Evolutionary conservation across 2,888 invertebrate species (phyloP).

Genomic region (Rhagophthalmus giganteus): DNA sequence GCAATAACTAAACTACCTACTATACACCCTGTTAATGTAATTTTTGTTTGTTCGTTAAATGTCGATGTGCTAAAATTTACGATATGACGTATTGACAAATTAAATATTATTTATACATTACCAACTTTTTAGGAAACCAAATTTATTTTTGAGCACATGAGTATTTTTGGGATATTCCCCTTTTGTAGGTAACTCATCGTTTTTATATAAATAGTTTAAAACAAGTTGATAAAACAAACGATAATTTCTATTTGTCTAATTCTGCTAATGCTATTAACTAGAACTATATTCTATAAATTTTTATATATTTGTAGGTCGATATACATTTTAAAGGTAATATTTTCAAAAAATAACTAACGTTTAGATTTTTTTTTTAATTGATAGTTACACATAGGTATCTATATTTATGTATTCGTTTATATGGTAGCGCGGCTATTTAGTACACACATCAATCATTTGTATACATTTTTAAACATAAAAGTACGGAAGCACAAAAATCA

Average conservation of each 20-base stretch:
- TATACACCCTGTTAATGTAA: conserved; percentile 13
- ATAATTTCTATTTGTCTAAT: conserved; percentile 9
- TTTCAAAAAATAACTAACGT: conserved; percentile 27
- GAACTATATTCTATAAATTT: conserved; percentile 9
- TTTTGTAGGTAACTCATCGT: conserved; percentile 35
- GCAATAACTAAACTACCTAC: conserved; percentile 6
- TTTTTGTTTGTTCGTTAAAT: too few relatives aligned
- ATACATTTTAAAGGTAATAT: conserved; percentile 21
- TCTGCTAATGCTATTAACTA: conserved; percentile 10
- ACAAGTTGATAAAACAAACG: conserved; percentile 2
- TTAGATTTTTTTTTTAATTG: conserved; percentile 24
- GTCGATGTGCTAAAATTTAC: too few relatives aligned
- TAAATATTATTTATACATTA: conserved; percentile 27
- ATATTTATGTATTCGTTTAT: conserved; percentile 10
- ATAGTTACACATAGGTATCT: conserved; percentile 21
- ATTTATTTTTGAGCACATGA: conserved; percentile 42
- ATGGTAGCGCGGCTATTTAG: conserved; percentile 13
- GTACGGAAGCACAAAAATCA: conserved; percentile 51
- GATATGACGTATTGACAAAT: not conserved
- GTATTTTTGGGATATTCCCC: conserved; percentile 34
- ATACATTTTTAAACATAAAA: conserved; percentile 21
- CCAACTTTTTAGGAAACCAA: conserved; percentile 33
- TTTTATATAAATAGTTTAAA: conserved; percentile 18
- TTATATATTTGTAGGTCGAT: conserved; percentile 21
- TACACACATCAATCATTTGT: conserved; percentile 9